Evolutionary conservation across 2,888 invertebrate genomes (phyloP).

Genomic region (Drosophila emarginata): DNA sequence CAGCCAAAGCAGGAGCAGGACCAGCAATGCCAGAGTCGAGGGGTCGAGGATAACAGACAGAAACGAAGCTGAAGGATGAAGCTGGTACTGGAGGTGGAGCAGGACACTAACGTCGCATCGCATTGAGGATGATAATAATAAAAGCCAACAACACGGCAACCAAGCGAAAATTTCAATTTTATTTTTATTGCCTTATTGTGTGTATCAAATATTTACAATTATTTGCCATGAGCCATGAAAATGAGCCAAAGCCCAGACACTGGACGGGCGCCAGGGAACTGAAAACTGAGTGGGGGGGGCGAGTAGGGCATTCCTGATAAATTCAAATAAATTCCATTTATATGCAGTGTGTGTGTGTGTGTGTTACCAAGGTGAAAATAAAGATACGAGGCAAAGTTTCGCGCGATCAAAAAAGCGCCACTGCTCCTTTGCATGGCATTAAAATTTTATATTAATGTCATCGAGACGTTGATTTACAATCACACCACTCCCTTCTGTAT

Average conservation of each 20-base stretch:
- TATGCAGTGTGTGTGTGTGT: slow-evolving; percentile 6
- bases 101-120: slow-evolving; percentile 13
- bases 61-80: too few relatives aligned
- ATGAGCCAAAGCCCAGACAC: slow-evolving; percentile 59
- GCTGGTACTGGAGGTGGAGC: background rate
- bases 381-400: slow-evolving; percentile 60
- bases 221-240: slow-evolving; percentile 75
- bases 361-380: slow-evolving; percentile 80
- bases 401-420: slow-evolving; percentile 55
- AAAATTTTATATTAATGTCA: slow-evolving; percentile 82
- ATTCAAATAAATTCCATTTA: slow-evolving; percentile 76
- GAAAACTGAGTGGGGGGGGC: slow-evolving; percentile 22
- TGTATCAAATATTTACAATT: slow-evolving; percentile 82
- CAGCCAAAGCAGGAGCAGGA: slow-evolving; percentile 5
- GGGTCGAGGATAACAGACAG: background rate
- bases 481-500: slow-evolving; percentile 12
- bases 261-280: background rate
- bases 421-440: slow-evolving; percentile 60
- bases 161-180: slow-evolving; percentile 78
- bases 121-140: slow-evolving; percentile 62
- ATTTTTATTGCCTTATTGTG: slow-evolving; percentile 80
- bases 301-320: slow-evolving; percentile 59
- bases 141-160: slow-evolving; percentile 57
- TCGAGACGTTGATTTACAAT: slow-evolving; percentile 81
- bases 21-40: background rate